A percentile compares a stretch with the other conserved stretches of the same genome.
Evolutionary conservation across 1,140 invertebrate species (phyloP).

Genomic region (Brachystomella parvula): DNA sequence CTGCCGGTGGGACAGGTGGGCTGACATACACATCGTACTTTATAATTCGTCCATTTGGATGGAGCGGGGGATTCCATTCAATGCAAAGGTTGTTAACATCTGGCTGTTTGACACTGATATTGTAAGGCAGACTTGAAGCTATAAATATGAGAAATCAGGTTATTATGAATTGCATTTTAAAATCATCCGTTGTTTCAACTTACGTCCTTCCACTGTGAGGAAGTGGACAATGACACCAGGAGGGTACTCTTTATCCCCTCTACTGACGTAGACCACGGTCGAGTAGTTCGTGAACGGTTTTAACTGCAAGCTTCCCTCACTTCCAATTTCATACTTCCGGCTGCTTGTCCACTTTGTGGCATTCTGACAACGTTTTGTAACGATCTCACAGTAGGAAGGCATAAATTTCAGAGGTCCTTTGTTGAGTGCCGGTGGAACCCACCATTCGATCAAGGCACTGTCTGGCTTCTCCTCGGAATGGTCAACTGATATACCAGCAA

Average conservation of each 20-base stretch:
- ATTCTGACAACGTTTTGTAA: slow-evolving; percentile 40
- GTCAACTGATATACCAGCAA: slow-evolving; percentile 50
- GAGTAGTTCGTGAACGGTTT: slow-evolving; percentile 65
- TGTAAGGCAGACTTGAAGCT: slow-evolving; percentile 57
- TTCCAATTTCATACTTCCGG: slow-evolving; percentile 22
- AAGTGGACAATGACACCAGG: slow-evolving; percentile 54
- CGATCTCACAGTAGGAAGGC: slow-evolving; percentile 49
- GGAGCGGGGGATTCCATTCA: slow-evolving; percentile 56
- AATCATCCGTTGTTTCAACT: slow-evolving; percentile 15
- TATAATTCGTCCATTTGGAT: slow-evolving; percentile 55
- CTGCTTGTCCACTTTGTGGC: slow-evolving; percentile 23
- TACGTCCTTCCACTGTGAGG: slow-evolving; percentile 57
- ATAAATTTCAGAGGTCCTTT: slow-evolving; percentile 51
- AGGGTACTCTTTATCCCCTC: slow-evolving; percentile 47
- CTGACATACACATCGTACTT: slow-evolving; percentile 56
- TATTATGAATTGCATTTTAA: background rate
- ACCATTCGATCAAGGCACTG: slow-evolving; percentile 52
- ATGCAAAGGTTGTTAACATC: slow-evolving; percentile 57
- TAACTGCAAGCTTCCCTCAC: slow-evolving; percentile 46
- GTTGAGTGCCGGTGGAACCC: slow-evolving; percentile 40
- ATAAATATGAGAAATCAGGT: slow-evolving; percentile 25
- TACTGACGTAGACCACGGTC: slow-evolving; percentile 63
- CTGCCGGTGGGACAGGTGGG: slow-evolving; percentile 49
- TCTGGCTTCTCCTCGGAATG: slow-evolving; percentile 46
- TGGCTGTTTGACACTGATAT: slow-evolving; percentile 55